Evolutionary conservation across 2,888 invertebrate species (phyloP).

Genomic region (Lasioglossum zephyrum): DNA sequence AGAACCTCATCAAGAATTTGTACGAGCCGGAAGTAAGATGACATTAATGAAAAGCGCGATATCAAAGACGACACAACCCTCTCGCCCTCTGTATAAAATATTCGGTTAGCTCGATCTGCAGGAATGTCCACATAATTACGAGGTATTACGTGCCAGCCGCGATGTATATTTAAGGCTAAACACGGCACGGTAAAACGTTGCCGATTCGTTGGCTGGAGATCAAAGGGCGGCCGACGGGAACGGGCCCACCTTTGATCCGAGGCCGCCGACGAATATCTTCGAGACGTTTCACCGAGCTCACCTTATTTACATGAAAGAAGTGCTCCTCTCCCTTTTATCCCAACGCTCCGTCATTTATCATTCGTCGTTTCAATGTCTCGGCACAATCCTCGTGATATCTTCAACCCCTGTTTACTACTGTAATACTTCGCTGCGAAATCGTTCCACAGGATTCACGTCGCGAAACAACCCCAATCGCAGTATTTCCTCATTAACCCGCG

Average conservation of each 20-base stretch:
- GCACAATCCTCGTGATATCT: neutral
- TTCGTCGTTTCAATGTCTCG: neutral
- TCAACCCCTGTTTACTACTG: neutral
- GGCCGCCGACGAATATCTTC: neutral
- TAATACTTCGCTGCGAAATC: neutral
- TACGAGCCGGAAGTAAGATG: neutral
- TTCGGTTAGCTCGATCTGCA: neutral
- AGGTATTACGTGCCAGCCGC: neutral
- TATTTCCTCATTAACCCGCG: constrained; percentile 26
- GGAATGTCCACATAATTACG: constrained; percentile 6
- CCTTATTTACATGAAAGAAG: neutral
- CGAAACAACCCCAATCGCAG: constrained; percentile 2
- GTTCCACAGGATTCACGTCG: neutral
- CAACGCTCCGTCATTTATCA: neutral
- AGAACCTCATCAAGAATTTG: neutral
- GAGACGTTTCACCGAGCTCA: neutral
- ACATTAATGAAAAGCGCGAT: constrained; percentile 1
- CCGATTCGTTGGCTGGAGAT: neutral
- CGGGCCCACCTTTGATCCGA: neutral
- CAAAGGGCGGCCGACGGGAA: neutral
- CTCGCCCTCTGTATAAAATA: neutral
- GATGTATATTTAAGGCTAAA: neutral
- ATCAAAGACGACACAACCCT: neutral
- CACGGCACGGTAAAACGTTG: constrained; percentile 6
- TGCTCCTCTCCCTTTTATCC: neutral